Base-by-base conservation (phyloP, 2,888 invertebrate species). In the Eledone cirrhosa region DNA sequence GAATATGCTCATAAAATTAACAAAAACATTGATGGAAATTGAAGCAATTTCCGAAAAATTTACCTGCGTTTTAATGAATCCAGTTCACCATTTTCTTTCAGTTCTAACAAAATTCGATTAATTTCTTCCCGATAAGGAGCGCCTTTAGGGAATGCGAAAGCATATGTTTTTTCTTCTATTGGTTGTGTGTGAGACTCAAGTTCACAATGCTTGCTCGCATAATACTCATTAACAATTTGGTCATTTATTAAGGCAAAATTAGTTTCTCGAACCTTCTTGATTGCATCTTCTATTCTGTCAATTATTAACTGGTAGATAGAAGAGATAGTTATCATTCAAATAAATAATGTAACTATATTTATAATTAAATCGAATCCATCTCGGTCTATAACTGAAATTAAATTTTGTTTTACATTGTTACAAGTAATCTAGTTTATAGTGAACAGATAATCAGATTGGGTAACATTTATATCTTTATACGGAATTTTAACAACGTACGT, bases 91-190 rank as follows among this genome's bases (percentile, higher is more conserved):
- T 82, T 81, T 79, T 88, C 88, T 78, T 88, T 87, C 11, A 88
- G 81, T 27, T 81, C 80, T 65, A 88, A 79, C 5, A 88, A 78
- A 1, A 84, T 87, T 53, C 84, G 79, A 78, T 88, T 87, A 31
- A 87, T 85, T 76, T 87, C 86, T 63, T 87, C 87, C 29, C 85
- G 80, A 78, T 87, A 88, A 1, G 87, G 87, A 7, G 88, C 88
- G 14, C 87, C 87, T 72, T 84, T 85, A 0, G 88, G 88, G 69
- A 88, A 86, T 2, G 87, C 88, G 27, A 88, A 82, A 29, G 86
- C 84, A 79, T 85, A 88, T 77, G 87, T 85, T 65, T 87, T 88
- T 48, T 83, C 81, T 0, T 85, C 85, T 79, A 87, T 87, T 67
- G 85, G 86, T 80, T 87, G 87, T 31, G 85, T 85, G 24, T 87